Evolutionary conservation across 2,113 vertebrate species (phyloP).

Genomic region (Cyanoderma ruficeps): DNA sequence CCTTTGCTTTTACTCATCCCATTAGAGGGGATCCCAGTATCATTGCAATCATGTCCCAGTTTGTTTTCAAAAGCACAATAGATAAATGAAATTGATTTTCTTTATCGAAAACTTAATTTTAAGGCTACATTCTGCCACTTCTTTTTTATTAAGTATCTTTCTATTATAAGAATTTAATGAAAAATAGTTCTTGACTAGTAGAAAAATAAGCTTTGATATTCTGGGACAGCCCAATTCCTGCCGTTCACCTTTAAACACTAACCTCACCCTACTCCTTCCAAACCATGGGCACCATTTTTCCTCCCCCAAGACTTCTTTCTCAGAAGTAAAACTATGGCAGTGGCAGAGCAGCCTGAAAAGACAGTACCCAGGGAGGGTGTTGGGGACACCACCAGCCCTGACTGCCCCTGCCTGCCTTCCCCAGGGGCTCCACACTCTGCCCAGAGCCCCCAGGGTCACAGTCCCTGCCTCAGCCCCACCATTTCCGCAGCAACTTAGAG

Average conservation of each 20-base stretch:
- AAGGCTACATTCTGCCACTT: rapidly evolving
- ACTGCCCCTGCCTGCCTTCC: neutral
- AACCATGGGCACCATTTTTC: rapidly evolving
- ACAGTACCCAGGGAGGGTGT: neutral
- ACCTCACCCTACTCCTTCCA: neutral
- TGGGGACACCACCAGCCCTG: neutral
- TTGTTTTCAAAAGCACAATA: rapidly evolving
- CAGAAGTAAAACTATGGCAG: neutral
- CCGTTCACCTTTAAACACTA: neutral
- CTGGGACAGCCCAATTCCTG: neutral
- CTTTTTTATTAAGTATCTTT: neutral
- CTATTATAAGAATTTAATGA: neutral
- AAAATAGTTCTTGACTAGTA: neutral
- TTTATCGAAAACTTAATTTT: neutral
- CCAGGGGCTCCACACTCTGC: rapidly evolving
- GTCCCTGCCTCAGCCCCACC: neutral
- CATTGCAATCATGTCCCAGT: neutral
- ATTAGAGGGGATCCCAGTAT: neutral
- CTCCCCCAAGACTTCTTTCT: neutral
- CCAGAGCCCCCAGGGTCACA: rapidly evolving
- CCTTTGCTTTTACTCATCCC: neutral
- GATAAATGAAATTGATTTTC: neutral
- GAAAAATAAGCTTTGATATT: neutral
- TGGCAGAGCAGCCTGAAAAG: neutral
- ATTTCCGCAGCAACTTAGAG: neutral